Evolutionary conservation across 2,113 vertebrate genomes (phyloP), one percentile per base, ranked within the genome.

Genomic region (Thamnaconus septentrionalis): DNA sequence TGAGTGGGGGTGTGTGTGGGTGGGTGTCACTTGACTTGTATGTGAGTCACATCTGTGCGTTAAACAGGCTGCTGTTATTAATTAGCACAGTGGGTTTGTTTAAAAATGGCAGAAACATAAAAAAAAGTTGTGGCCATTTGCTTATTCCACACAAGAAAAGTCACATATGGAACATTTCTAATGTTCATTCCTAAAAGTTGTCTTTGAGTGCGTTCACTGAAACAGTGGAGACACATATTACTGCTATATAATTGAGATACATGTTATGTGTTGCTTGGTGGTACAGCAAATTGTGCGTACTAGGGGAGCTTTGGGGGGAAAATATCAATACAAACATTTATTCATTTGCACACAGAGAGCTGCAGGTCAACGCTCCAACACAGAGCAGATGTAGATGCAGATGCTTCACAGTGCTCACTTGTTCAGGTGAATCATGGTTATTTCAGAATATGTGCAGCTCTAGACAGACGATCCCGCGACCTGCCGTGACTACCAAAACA

Each of bases 31-130:
- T 80, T 82, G 61, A 65, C 56, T 31, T 68, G 68, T 31, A 31
- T 31, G 18, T 71, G 59, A 78, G 71, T 65, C 77, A 75, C 81
- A 86, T 78, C 83, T 85, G 80, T 63, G 60, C 12, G 42, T 58
- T 7, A 67, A 59, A 64, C 48, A 31, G 79, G 78, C 81, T 31
- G 18, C 18, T 31, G 18, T 31, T 31, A 31, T 2, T 2, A 31
- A 31, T 31, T 31, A 31, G 18, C 18, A 31, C 18, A 31, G 18
- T 31, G 18, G 18, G 18, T 31, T 31, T 31, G 18, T 31, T 31
- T 31, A 31, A 31, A 31, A 31, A 31, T 31, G 18, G 18, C 18
- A 31, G 18, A 31, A 31, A 31, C 18, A 31, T 31, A 31, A 31
- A 31, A 31, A 31, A 31, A 31, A 31, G 18, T 31, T 31, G 18